Conservation (phyloP, 2,797 vertebrate species). For the Staurois parvus region DNA sequence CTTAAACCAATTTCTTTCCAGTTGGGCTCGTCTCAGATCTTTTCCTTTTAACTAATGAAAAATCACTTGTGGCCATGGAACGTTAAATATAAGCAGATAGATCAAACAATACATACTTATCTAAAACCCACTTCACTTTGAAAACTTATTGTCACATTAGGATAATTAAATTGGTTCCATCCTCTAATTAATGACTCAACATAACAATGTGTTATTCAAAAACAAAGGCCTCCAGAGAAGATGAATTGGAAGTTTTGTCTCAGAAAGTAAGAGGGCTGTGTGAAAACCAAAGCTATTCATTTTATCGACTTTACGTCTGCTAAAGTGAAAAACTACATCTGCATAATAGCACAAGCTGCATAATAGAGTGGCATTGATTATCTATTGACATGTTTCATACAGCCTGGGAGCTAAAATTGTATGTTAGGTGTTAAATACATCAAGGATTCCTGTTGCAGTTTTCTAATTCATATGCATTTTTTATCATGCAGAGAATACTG, state of each 20-base stretch:
- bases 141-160: constrained; percentile 1
- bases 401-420: not conserved
- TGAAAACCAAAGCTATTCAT: constrained; percentile 40
- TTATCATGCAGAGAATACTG: not conserved
- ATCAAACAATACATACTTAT: not conserved
- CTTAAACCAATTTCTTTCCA: not conserved
- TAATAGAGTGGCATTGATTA: constrained; percentile 52
- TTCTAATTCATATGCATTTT: not conserved
- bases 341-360: constrained; percentile 45
- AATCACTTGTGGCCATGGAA: not conserved
- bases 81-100: not conserved
- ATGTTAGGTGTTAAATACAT: constrained; percentile 9
- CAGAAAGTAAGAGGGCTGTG: constrained; percentile 34
- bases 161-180: not conserved
- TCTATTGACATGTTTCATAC: constrained; percentile 41
- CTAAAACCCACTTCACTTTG: not conserved
- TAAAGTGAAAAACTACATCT: constrained; percentile 64
- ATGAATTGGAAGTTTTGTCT: constrained; percentile 23
- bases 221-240: constrained; percentile 16
- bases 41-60: not conserved
- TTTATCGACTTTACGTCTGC: constrained; percentile 62
- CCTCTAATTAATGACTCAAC: not conserved
- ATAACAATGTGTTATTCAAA: constrained; percentile 23
- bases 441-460: not conserved
- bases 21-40: not conserved